Evolutionary conservation across 2,888 invertebrate species (phyloP), one percentile per base, ranked within the genome.

Genomic region (Macrophya alboannulata): DNA sequence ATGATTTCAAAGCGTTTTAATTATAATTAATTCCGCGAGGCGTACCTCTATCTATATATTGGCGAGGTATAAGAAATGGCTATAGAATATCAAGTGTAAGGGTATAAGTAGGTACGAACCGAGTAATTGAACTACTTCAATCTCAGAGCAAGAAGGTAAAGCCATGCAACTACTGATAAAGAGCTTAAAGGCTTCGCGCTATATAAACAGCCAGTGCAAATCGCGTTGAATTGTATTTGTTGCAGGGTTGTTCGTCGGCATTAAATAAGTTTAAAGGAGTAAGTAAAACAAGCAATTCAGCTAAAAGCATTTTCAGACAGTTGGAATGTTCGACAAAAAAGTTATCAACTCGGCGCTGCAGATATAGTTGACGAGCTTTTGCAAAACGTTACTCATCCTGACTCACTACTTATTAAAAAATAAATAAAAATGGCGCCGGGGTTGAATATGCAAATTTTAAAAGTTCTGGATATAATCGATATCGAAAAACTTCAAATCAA

Each of bases 111-210:
- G 37, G 40, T 45, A 37, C 10, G 21, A 81, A 81, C 10, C 68
- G 51, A 37, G 31, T 83, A 83, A 83, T 83, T 83, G 83, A 83
- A 83, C 48, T 31, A 71, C 68, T 83, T 83, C 68, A 48, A 83
- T 83, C 45, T 83, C 68, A 25, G 17, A 21, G 83, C n/a, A 68
- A 37, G 25, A 83, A 81, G 62, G 62, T 15, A 81, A 59, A 81
- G 68, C 68, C 83, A 83, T 83, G 83, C 45, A 83, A 83, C 83
- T 83, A 71, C 83, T 48, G 83, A 83, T 83, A 83, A 83, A 83
- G 68, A 83, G 83, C 83, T 83, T 83, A 83, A 83, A 83, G 82
- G 65, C 68, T 83, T 48, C 68, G 65, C 62, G n/a, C 83, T 68
- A 65, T 68, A 48, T 68, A 83, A 83, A 83, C 68, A 83, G 51